Evolutionary conservation across 2,113 vertebrate genomes (phyloP).

Genomic region (Tretioscincus oriximinensis): DNA sequence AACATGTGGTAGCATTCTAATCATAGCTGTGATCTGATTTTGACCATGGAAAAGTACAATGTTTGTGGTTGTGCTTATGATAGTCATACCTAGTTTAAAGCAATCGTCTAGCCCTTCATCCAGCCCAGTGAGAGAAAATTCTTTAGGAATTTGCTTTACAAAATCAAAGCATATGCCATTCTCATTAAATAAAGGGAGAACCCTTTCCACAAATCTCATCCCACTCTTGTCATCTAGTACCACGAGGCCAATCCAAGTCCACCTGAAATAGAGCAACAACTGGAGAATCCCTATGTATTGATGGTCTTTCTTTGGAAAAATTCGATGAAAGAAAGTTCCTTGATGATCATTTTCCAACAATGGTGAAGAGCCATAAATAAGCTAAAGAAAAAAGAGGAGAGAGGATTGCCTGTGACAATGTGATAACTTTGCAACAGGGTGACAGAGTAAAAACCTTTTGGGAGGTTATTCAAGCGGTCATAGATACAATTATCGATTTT

Average conservation of each 20-base stretch:
- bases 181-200: not conserved
- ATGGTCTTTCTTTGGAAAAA: not conserved
- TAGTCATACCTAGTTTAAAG: rapidly evolving
- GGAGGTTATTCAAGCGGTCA: no score
- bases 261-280: not conserved
- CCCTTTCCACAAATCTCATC: not conserved
- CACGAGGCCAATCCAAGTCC: no score
- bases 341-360: not conserved
- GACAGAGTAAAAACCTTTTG: no score
- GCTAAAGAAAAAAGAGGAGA: not conserved
- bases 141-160: not conserved
- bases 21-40: not conserved
- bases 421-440: no score
- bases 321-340: not conserved
- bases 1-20: not conserved
- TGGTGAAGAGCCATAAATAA: not conserved
- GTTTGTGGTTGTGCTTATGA: not conserved
- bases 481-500: no score
- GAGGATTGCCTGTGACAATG: not conserved
- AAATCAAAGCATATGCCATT: not conserved
- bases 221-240: no score
- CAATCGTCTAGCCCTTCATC: rapidly evolving
- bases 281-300: not conserved
- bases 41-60: not conserved
- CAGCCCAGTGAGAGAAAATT: not conserved